Evolutionary conservation across 2,888 invertebrate genomes (phyloP), one percentile per base, ranked within the genome.

Genomic region (Patella ulyssiponensis): DNA sequence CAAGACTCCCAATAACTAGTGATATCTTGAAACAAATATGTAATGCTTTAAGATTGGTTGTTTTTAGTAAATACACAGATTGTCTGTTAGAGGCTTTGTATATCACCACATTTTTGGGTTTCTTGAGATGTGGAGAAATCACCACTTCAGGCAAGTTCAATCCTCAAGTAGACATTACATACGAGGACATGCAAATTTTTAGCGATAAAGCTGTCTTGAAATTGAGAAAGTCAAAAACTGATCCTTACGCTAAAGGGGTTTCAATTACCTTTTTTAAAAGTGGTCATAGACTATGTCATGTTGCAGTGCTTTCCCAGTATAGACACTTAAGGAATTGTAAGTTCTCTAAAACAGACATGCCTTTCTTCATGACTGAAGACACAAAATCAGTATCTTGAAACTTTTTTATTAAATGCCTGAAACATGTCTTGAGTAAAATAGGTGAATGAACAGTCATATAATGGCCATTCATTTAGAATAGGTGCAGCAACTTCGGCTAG

Each of bases 51-150:
- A 58, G 51, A 52, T 12, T 15, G 17, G 72, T 69, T 9, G 12
- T 72, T 20, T 77, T 64, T 20, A 51, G 51, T 3, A 58, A 52
- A 64, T 64, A 44, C 52, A 44, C 73, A 14, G 77, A 77, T 69
- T n/a, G 17, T 14, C 20, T 54, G 23, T 56, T 72, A 15, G 9
- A 44, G 44, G 53, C 54, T 70, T 44, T 71, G 64, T 73, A 52
- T 20, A 27, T 54, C 3, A 44, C 73, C 14, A 73, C 77, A 9
- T 77, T 77, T 77, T 73, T 64, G 52, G 72, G 77, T 14, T 77
- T 77, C 73, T 27, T 77, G 23, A 52, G 77, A 33, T 77, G 77
- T 77, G 56, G 58, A 69, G 73, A 77, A 27, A 52, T 77, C 17
- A 77, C 77, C 4, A 27, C 64, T 58, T 53, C 53, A 20, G n/a